phyloP scores from a whole-genome alignment of 2,888 invertebrate species.

The Caenorhabditis afra region DNA sequence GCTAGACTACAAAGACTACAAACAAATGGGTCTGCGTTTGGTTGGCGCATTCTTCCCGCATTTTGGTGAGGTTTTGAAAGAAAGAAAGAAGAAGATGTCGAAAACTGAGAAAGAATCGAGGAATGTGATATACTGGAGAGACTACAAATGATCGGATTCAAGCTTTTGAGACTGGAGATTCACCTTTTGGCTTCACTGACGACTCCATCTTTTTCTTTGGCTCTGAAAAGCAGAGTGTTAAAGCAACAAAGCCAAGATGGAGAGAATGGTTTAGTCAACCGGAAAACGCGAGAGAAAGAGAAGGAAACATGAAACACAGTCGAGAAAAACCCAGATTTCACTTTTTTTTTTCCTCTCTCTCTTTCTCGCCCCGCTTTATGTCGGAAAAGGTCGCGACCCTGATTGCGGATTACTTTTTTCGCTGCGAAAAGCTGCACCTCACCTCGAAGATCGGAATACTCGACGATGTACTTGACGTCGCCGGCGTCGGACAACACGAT shows the following conservation, averaged over 20 bases:
- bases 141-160: too few species aligned
- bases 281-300: background rate
- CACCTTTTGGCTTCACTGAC: too few species aligned
- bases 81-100: background rate
- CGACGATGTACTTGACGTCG: background rate
- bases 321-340: background rate
- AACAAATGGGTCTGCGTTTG: too few species aligned
- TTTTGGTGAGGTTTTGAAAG: background rate
- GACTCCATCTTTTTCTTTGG: too few species aligned
- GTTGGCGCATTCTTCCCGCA: too few species aligned
- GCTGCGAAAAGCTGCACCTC: background rate
- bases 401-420: background rate
- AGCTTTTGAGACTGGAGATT: too few species aligned
- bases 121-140: too few species aligned
- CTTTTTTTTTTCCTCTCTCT: background rate
- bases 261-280: too few species aligned
- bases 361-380: background rate
- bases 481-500: background rate
- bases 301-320: background rate
- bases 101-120: background rate
- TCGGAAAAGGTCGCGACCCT: constrained; percentile 1
- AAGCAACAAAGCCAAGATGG: too few species aligned
- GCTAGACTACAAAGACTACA: constrained; percentile 1
- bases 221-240: too few species aligned
- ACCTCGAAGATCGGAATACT: background rate